Percentiles rank a stretch among this genome's conserved stretches.
phyloP scores from a whole-genome alignment of 35 echinoderm and acorn worm genomes.

The Stichopus chloronotus region DNA sequence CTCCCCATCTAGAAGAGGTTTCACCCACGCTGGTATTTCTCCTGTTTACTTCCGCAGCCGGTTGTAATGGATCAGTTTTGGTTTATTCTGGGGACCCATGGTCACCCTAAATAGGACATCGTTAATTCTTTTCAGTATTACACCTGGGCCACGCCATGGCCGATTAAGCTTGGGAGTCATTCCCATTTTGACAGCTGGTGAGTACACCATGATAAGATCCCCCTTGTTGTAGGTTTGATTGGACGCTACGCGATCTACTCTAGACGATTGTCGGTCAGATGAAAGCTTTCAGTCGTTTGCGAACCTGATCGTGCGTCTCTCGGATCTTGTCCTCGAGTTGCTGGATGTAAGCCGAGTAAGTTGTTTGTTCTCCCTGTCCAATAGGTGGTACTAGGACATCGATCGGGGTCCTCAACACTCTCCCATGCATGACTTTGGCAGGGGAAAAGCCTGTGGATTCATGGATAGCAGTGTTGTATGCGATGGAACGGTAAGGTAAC shows the following conservation, averaged over 20 bases:
- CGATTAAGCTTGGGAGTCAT: constrained; percentile 13
- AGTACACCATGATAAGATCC: constrained; percentile 18
- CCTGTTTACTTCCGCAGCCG: constrained; percentile 15
- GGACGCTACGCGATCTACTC: neutral
- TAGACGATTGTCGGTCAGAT: neutral
- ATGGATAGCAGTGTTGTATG: neutral
- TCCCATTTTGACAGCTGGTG: constrained; percentile 18
- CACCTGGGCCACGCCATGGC: constrained; percentile 28
- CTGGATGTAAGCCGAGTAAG: neutral
- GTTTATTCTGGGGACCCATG: neutral
- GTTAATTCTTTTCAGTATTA: constrained; percentile 44
- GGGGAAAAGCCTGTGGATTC: neutral
- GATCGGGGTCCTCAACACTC: neutral
- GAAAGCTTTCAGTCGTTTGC: neutral
- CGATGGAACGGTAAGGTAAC: neutral
- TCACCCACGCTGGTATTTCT: constrained; percentile 27
- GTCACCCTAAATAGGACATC: constrained; percentile 33
- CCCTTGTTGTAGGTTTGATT: neutral
- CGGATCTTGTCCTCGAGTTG: neutral
- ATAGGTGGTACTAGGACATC: constrained; percentile 15
- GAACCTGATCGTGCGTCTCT: neutral
- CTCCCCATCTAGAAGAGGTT: neutral
- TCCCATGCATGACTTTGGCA: neutral
- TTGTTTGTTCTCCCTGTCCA: no score
- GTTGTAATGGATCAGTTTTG: constrained; percentile 28